Percentiles rank a stretch among this genome's conserved stretches.
These are phyloP conservation scores for Meganola albula DNA, from an alignment of 2,888 invertebrate species.

Conservation along the genomic window DNA sequence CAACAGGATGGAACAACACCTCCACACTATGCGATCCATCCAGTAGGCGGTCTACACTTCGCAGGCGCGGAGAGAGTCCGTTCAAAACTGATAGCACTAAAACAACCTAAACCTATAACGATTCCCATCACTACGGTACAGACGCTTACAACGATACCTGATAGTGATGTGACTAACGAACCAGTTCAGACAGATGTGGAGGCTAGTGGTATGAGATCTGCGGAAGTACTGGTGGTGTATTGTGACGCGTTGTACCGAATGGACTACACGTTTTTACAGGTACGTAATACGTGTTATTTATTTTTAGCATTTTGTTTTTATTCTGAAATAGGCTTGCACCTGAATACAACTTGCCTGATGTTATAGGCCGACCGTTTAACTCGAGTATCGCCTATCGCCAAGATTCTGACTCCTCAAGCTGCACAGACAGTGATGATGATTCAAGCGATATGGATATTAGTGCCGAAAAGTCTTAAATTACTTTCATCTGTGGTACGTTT, in stretches of 20 bases:
- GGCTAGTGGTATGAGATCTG: constrained; percentile 21
- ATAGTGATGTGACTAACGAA: constrained; percentile 15
- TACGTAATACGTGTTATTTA: constrained; percentile 39
- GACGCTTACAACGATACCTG: constrained; percentile 34
- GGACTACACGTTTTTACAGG: constrained; percentile 84
- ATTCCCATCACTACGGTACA: constrained; percentile 23
- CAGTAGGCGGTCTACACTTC: constrained; percentile 59
- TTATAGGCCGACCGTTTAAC: too few relatives aligned
- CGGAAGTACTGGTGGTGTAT: constrained; percentile 75
- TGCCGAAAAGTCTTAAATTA: too few relatives aligned
- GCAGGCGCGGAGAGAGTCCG: constrained; percentile 65
- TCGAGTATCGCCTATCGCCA: too few relatives aligned
- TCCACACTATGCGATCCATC: constrained; percentile 56
- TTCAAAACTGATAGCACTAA: constrained; percentile 41
- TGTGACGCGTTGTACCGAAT: constrained; percentile 79
- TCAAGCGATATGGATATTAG: too few relatives aligned
- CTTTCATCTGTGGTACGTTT: too few relatives aligned
- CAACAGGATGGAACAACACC: constrained; percentile 48
- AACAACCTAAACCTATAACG: constrained; percentile 22
- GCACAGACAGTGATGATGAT: too few relatives aligned
- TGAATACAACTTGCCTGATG: too few relatives aligned
- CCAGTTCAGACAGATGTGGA: constrained; percentile 13
- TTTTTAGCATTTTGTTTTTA: too few relatives aligned
- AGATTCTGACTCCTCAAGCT: too few relatives aligned
- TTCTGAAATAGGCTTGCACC: too few relatives aligned